These are phyloP conservation scores for Onychomys leucogaster DNA, from an alignment of 2,797 vertebrate genomes.

Conservation along the genomic window DNA sequence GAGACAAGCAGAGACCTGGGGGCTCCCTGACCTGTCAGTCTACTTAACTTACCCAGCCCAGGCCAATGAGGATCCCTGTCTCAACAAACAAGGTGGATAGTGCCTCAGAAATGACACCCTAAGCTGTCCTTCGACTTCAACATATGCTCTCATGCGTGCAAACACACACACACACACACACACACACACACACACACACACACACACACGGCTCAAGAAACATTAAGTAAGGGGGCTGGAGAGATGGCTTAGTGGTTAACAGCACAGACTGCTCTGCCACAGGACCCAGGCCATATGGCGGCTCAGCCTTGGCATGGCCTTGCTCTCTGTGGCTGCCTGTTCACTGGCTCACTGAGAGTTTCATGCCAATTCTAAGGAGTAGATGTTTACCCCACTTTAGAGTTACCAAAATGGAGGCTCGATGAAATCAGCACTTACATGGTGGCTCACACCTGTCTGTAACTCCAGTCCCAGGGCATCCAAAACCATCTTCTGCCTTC, in stretches of 20 bases:
- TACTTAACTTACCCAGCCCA: neutral
- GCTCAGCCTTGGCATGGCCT: neutral
- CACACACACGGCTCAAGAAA: neutral
- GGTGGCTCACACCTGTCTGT: neutral
- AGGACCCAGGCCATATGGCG: neutral
- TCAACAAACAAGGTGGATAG: neutral
- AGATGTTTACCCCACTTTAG: conserved; percentile 12
- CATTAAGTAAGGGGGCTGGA: neutral
- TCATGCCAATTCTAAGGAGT: neutral
- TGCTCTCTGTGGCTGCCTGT: neutral
- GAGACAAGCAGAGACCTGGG: neutral
- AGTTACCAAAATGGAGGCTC: conserved; percentile 39
- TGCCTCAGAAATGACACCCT: neutral
- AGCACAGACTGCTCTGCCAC: neutral
- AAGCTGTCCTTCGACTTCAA: neutral
- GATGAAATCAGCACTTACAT: neutral
- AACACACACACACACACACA: no score
- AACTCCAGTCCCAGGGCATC: neutral
- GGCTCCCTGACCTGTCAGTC: neutral
- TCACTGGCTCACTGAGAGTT: neutral
- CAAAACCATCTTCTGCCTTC: neutral
- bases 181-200: neutral
- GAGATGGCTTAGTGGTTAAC: neutral
- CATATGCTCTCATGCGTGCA: neutral
- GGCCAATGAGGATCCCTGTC: neutral